Conservation (phyloP, 2,888 invertebrate genomes). For the Monoplex corrugatus region DNA sequence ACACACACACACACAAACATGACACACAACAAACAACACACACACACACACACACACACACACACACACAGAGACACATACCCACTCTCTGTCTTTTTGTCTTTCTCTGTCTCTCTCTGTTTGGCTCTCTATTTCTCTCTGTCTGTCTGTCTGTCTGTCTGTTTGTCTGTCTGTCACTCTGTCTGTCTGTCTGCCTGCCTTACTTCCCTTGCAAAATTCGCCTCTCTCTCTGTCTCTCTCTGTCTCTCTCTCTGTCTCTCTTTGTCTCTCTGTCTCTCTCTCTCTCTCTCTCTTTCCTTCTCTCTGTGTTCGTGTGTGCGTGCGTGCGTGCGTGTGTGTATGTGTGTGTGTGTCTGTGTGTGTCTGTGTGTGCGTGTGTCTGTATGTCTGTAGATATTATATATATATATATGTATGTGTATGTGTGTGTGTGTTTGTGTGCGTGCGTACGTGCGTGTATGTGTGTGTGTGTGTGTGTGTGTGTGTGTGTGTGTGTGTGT, state of each 20-base stretch:
- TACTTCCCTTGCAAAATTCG: no score
- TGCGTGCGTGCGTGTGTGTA: not conserved
- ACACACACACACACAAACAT: no score
- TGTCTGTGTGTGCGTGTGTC: not conserved
- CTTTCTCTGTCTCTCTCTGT: no score
- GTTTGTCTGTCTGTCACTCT: no score
- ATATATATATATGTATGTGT: not conserved
- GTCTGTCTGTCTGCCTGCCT: no score
- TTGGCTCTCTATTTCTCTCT: no score
- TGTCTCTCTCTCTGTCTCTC: not conserved
- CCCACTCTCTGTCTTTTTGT: no score
- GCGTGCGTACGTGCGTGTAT: not conserved
- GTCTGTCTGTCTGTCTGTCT: no score
- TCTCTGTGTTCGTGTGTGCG: not conserved
- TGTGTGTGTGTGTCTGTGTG: not conserved
- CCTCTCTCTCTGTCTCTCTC: no score
- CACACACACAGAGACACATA: no score
- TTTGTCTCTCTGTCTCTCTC: not conserved
- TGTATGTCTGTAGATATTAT: not conserved
- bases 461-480: not conserved
- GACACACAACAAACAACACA: no score
- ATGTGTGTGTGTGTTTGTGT: not conserved
- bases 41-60: no score
- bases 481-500: not conserved
- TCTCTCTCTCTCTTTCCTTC: not conserved